Percentiles rank a stretch among this genome's conserved stretches.
These are phyloP conservation scores for Matsumyia berberina DNA, from an alignment of 2,888 invertebrate species.

Conservation along the genomic window DNA sequence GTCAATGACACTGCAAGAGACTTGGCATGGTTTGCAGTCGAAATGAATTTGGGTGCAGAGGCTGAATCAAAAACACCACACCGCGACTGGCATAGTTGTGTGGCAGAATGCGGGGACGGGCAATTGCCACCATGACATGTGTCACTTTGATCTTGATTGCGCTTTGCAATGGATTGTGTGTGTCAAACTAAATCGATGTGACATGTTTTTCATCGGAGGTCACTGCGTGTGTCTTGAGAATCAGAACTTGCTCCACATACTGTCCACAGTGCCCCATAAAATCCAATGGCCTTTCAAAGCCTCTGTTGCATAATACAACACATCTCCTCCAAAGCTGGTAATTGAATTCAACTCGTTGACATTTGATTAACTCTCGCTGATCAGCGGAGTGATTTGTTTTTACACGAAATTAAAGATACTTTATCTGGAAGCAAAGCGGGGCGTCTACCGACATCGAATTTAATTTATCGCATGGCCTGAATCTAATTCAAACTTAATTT, in stretches of 20 bases:
- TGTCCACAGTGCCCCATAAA: not conserved
- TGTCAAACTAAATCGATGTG: slow-evolving; percentile 67
- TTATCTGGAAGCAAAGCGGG: slow-evolving; percentile 21
- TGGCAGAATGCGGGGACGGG: too few species aligned
- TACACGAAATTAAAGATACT: slow-evolving; percentile 31
- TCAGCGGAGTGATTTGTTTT: slow-evolving; percentile 44
- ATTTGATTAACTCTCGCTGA: slow-evolving; percentile 60
- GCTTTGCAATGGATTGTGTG: slow-evolving; percentile 50
- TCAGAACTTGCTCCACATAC: not conserved
- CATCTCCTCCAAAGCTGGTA: slow-evolving; percentile 25
- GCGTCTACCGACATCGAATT: slow-evolving; percentile 39
- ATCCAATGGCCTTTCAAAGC: not conserved
- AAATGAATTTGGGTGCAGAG: slow-evolving; percentile 47
- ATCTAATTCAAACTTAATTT: slow-evolving; percentile 71
- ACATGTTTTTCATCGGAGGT: slow-evolving; percentile 47
- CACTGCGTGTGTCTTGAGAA: too few species aligned
- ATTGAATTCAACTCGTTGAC: slow-evolving; percentile 45
- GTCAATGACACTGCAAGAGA: slow-evolving; percentile 36
- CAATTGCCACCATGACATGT: slow-evolving; percentile 67
- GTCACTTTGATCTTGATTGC: slow-evolving; percentile 65
- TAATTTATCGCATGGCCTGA: slow-evolving; percentile 69
- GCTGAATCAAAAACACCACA: slow-evolving; percentile 5
- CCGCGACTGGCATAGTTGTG: too few species aligned
- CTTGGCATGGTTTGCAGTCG: slow-evolving; percentile 23
- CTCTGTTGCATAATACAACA: slow-evolving; percentile 3